Evolutionary conservation across 2,113 vertebrate genomes (phyloP), one percentile per base, ranked within the genome.

Genomic region (Nyctibius bracteatus): DNA sequence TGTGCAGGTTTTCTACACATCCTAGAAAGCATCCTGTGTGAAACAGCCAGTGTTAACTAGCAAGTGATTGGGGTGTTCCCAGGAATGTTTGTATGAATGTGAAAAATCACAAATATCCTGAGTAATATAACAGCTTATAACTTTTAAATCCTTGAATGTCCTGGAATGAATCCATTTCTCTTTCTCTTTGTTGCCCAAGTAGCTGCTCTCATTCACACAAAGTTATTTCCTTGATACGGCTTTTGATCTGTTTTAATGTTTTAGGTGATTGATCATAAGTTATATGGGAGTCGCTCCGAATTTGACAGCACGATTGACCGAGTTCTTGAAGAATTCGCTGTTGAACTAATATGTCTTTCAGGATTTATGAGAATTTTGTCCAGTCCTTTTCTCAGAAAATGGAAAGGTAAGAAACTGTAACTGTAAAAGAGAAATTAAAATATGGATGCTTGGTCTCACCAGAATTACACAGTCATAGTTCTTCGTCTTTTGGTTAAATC

Each of bases 301-400:
- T 99, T 99, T 17, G 99, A 99, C 62, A 92, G 96, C 96, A 99
- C 99, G 12, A 98, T 99, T 1, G 98, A 99, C 88, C 95, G 16
- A 2, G 98, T 99, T 46, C 98, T 99, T 94, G 97, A 99, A 70
- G 99, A 99, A 72, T 99, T 99, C 0, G 94, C 98, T 11, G 98
- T 99, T 94, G 98, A 99, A 92, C 93, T 99, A 71, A 97, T 99
- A 63, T 99, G 99, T 49, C 98, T 99, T 24, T 98, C 99, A 6
- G 99, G 99, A 10, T 99, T 99, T 96, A 98, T 97, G 98, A 98
- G 99, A 81, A 98, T 98, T 94, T 96, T 99, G 83, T 99, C 98
- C 0, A 98, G 97, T n/a, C 75, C 96, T 25, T 99, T 99, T 8
- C 98, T 99, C 58, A 98, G 92, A 57, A 99, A 99, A 86, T 99